These are phyloP conservation scores for Agrilus mali DNA, from an alignment of 2,888 invertebrate genomes.

Conservation along the genomic window DNA sequence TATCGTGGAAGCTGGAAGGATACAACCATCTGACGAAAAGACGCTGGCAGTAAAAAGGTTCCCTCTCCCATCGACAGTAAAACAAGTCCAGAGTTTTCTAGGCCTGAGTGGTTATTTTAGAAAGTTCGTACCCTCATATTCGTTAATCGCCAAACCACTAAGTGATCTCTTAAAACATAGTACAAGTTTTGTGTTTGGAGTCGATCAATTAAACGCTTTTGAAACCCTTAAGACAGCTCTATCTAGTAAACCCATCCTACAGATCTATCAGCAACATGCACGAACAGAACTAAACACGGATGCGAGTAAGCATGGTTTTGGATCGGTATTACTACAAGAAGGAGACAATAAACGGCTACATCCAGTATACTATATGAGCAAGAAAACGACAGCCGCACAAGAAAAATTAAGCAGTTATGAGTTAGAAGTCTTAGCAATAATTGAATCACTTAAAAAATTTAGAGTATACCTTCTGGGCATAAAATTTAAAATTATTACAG, in stretches of 20 bases:
- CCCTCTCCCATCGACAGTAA: slow-evolving; percentile 4
- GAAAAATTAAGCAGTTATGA: slow-evolving; percentile 23
- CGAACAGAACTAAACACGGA: slow-evolving; percentile 18
- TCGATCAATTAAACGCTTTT: slow-evolving; percentile 10
- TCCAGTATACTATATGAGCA: slow-evolving; percentile 21
- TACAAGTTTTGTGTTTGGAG: slow-evolving; percentile 10
- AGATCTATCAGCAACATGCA: slow-evolving; percentile 5
- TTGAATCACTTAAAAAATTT: slow-evolving; percentile 23
- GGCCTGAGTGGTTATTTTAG: slow-evolving; percentile 21
- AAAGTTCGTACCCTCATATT: slow-evolving; percentile 21
- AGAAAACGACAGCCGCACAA: slow-evolving; percentile 20
- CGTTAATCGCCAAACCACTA: slow-evolving; percentile 20
- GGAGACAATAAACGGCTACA: slow-evolving; percentile 16
- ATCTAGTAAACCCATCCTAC: slow-evolving; percentile 7
- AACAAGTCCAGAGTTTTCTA: too few relatives aligned
- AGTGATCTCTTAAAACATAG: slow-evolving; percentile 13
- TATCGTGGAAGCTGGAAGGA: slow-evolving; percentile 12
- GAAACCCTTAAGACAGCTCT: slow-evolving; percentile 10
- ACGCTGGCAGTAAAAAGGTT: slow-evolving; percentile 10
- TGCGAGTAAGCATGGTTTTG: slow-evolving; percentile 17
- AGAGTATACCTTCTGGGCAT: slow-evolving; percentile 19
- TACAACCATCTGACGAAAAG: slow-evolving; percentile 14
- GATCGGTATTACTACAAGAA: slow-evolving; percentile 18
- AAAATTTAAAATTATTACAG: slow-evolving; percentile 11
- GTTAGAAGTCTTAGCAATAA: slow-evolving; percentile 23